Evolutionary conservation across 2,888 invertebrate species (phyloP), one percentile per base, ranked within the genome.

Genomic region (Hydriomena furcata): DNA sequence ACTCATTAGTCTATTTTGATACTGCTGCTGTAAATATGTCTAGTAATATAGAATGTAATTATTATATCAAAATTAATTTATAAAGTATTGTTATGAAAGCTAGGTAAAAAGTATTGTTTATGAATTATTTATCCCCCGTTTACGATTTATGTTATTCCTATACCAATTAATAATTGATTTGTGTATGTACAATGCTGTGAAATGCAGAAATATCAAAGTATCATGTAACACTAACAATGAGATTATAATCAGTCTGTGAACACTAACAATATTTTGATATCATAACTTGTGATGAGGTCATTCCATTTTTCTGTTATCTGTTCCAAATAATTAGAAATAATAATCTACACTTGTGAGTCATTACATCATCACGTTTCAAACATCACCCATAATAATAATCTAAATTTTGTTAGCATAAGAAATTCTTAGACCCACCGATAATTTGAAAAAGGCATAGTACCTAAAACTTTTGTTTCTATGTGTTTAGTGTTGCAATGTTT

Each of bases 1-100:
- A 73, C 73, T 74, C 71, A 68, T 60, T 66, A 67, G 45, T 27
- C 49, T 49, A 52, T 60, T 52, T 55, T 55, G 43, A 55, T 57
- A 57, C 47, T 42, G 40, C 30, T 52, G 42, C 24, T 55, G 66
- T 71, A 64, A 62, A 68, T 67, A 63, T 40, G 11, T 20, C 12
- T 31, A 34, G 7, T 32, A 25, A 13, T 5, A 30, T 20, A 5
- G 20, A 37, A 21, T 52, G 11, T 47, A 21, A 40, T 21, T 28
- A 13, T 21, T 13, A 41, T 30, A 41, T 23, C 24, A 13, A 36
- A 40, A 35, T 13, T 27, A 7, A 36, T 47, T n/a, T 32, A 23
- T 5, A 40, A 25, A 32, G 31, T 25, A 45, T 30, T 36, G 25
- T 24, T 41, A 43, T 30, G 44, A 37, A 13, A 45, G 8, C 25